Base-by-base conservation (phyloP, 2,888 invertebrate genomes). In the Caenorhabditis japonica region DNA sequence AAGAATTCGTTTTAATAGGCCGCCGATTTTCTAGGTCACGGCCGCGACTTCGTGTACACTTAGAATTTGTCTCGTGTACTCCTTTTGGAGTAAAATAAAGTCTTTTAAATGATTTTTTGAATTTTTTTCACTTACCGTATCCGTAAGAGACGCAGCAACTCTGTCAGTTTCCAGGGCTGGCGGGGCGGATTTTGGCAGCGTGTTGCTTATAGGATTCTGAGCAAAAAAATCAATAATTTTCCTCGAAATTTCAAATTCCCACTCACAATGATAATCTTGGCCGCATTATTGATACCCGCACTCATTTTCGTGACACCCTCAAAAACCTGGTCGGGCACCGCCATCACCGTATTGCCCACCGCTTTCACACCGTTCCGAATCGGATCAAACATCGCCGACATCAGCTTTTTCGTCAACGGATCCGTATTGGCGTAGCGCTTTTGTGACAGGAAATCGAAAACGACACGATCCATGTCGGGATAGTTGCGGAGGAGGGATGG, bases 281-380 rank as follows among this genome's bases (percentile, higher is more conserved):
- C 93, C 21, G 93, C 92, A 89, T 92, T 93, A 44, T 92, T 92
- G 77, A 93, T 91, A 61, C 93, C 93, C 84, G 92, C 93, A 90
- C 93, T 92, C 33, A 94, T 92, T 72, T 93, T 93, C 84, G 93
- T 93, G 0, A 94, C 92, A 0, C 94, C 93, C 82, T 92, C 93
- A 34, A 92, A 91, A 77, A 95, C 91, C 83, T 80, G 55, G 87
- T 95, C 94, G 0, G 95, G 94, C 91, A 94, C 93, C 53, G 93
- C 92, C 88, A 93, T 93, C 27, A 95, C 92, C 0, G 93, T 92
- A 82, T 91, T 91, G 1, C 92, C 91, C 21, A 92, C 90, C 21
- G 89, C 92, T 84, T 93, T 92, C 91, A 94, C 93, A 0, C 94
- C 93, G 4, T 92, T 92, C 85, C 92, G 92, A 69, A 95, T 89